phyloP scores from a whole-genome alignment of 2,797 vertebrate genomes.

The Chelmon rostratus region DNA sequence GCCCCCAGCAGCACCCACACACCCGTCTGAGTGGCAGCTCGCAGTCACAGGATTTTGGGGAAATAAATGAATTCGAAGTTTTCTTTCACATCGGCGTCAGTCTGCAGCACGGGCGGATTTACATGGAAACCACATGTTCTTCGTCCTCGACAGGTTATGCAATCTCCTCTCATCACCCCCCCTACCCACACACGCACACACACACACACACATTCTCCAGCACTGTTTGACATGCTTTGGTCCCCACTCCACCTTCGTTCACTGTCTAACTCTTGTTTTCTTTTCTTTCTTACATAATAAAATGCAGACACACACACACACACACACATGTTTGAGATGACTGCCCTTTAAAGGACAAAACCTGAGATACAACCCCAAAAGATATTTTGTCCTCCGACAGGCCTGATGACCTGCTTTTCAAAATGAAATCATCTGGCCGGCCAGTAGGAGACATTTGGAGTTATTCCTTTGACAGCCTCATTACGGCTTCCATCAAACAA shows the following conservation, averaged over 20 bases:
- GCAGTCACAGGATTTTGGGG: not conserved
- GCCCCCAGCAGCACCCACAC: too few relatives aligned
- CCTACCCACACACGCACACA: not conserved
- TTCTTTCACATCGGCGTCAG: slow-evolving; percentile 26
- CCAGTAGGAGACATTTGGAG: not conserved
- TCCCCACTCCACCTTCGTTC: slow-evolving; percentile 27
- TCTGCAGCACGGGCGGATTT: slow-evolving; percentile 39
- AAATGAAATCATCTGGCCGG: not conserved
- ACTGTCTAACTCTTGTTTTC: slow-evolving; percentile 46
- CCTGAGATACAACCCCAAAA: slow-evolving; percentile 2
- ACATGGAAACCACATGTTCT: slow-evolving; percentile 74
- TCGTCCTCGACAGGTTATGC: slow-evolving; percentile 57
- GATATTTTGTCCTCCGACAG: not conserved
- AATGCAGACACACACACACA: slow-evolving; percentile 24
- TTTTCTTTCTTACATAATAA: slow-evolving; percentile 56
- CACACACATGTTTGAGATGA: slow-evolving; percentile 35
- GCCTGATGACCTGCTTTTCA: not conserved
- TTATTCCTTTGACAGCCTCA: not conserved
- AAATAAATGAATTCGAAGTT: slow-evolving; percentile 12
- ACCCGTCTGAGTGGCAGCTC: too few relatives aligned
- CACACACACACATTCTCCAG: slow-evolving; percentile 11
- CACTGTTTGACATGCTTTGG: slow-evolving; percentile 42
- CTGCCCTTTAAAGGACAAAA: slow-evolving; percentile 63
- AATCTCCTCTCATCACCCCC: slow-evolving; percentile 31
- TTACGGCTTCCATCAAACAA: slow-evolving; percentile 16